These are phyloP conservation scores for Scaptomyza montana DNA, from an alignment of 1,140 invertebrate species.

Conservation along the genomic window DNA sequence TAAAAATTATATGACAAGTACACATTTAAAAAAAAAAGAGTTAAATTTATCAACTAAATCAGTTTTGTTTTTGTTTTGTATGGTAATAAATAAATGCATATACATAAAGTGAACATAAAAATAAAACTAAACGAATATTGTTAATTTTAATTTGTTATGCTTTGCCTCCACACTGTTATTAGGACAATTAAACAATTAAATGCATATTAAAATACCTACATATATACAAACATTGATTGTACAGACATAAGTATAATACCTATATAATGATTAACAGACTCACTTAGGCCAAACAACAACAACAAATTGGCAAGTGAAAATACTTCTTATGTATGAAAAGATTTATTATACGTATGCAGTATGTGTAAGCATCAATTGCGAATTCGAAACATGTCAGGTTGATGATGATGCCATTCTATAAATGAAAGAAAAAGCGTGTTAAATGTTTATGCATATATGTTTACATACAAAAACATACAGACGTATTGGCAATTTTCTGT, in stretches of 20 bases:
- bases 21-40: background rate
- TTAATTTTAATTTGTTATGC: conserved; percentile 78
- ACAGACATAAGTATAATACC: conserved; percentile 11
- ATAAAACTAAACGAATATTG: conserved; percentile 10
- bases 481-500: conserved; percentile 41
- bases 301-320: conserved; percentile 9
- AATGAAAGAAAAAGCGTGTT: background rate
- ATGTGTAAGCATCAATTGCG: background rate
- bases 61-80: conserved; percentile 20
- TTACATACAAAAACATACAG: conserved; percentile 28
- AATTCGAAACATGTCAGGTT: conserved; percentile 10
- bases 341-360: background rate
- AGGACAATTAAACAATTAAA: conserved; percentile 77
- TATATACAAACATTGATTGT: conserved; percentile 18
- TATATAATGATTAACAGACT: background rate
- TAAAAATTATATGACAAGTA: conserved; percentile 5
- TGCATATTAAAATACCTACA: conserved; percentile 41
- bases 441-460: conserved; percentile 17
- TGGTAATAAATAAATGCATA: conserved; percentile 26
- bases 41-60: conserved; percentile 14
- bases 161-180: conserved; percentile 78
- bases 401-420: conserved; percentile 14
- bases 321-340: background rate
- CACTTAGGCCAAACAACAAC: background rate
- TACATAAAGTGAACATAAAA: conserved; percentile 20